Conservation (phyloP, 37 sponge, comb jelly and placozoan genomes). For the Agelas oroides region DNA sequence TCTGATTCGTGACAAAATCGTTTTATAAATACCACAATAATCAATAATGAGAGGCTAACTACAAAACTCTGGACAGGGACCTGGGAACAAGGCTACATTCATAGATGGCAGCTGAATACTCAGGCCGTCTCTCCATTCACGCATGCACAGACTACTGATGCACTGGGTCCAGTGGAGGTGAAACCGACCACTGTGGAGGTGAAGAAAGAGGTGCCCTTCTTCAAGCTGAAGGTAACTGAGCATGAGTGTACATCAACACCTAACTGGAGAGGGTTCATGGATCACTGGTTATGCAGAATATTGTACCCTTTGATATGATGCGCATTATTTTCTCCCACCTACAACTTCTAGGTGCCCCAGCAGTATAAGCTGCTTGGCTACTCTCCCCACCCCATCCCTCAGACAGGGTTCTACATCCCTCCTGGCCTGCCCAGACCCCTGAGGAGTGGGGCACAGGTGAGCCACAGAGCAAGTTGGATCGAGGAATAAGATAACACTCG, state of each 20-base stretch:
- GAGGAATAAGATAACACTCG: too few species aligned
- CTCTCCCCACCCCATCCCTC: constrained; percentile 29
- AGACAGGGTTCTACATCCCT: constrained; percentile 23
- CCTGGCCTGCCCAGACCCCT: constrained; percentile 61
- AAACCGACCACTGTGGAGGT: constrained; percentile 3
- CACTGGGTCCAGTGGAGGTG: neutral
- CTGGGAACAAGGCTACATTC: too few species aligned
- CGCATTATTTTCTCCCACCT: too few species aligned
- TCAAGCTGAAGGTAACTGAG: constrained; percentile 58
- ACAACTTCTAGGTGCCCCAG: constrained; percentile 61
- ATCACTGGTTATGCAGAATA: too few species aligned
- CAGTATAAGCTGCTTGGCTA: constrained; percentile 74
- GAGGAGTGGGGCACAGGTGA: constrained; percentile 67
- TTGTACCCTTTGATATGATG: too few species aligned
- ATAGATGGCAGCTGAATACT: too few species aligned
- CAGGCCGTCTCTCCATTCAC: too few species aligned
- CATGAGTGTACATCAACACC: neutral
- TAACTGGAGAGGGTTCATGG: neutral
- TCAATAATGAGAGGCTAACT: too few species aligned
- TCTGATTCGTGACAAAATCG: too few species aligned
- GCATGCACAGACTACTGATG: neutral
- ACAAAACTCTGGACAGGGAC: too few species aligned
- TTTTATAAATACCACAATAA: too few species aligned
- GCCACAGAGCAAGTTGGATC: too few species aligned
- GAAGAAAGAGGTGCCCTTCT: constrained; percentile 23